Conservation (phyloP, 2,888 invertebrate species). For the Amphipoea oculea region DNA sequence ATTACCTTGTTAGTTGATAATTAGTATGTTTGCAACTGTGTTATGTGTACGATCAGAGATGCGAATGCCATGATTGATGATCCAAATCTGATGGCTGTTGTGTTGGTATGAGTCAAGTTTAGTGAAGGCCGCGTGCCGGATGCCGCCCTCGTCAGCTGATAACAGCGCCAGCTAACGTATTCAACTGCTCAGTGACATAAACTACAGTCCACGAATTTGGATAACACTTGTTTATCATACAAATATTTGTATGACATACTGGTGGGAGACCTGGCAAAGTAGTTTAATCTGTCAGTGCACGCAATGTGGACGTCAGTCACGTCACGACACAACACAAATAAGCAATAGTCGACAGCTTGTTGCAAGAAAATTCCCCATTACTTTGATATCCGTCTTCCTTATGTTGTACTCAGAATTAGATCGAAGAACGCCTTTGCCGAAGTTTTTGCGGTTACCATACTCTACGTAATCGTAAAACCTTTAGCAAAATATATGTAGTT, state of each 20-base stretch:
- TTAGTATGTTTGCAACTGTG: conserved; percentile 61
- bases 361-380: conserved; percentile 48
- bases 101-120: conserved; percentile 78
- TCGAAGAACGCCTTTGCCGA: neutral
- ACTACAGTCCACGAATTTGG: conserved; percentile 55
- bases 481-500: conserved; percentile 42
- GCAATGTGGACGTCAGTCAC: conserved; percentile 56
- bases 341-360: conserved; percentile 22
- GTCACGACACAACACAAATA: conserved; percentile 37
- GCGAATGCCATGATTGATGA: conserved; percentile 74
- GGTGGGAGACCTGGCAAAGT: conserved; percentile 37
- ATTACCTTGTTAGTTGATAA: conserved; percentile 33
- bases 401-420: conserved; percentile 12
- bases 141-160: conserved; percentile 79
- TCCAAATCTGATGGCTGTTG: conserved; percentile 75
- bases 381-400: conserved; percentile 37
- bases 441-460: conserved; percentile 9
- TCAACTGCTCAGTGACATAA: conserved; percentile 64
- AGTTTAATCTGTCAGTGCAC: conserved; percentile 57
- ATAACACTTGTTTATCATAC: conserved; percentile 44
- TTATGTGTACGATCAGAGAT: conserved; percentile 63
- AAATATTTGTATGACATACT: conserved; percentile 48
- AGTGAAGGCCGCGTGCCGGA: conserved; percentile 81
- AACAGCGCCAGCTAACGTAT: conserved; percentile 70
- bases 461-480: conserved; percentile 32